A percentile compares a stretch with the other conserved stretches of the same genome.
Evolutionary conservation across 2,113 vertebrate genomes (phyloP).

Genomic region (Nasalis larvatus): DNA sequence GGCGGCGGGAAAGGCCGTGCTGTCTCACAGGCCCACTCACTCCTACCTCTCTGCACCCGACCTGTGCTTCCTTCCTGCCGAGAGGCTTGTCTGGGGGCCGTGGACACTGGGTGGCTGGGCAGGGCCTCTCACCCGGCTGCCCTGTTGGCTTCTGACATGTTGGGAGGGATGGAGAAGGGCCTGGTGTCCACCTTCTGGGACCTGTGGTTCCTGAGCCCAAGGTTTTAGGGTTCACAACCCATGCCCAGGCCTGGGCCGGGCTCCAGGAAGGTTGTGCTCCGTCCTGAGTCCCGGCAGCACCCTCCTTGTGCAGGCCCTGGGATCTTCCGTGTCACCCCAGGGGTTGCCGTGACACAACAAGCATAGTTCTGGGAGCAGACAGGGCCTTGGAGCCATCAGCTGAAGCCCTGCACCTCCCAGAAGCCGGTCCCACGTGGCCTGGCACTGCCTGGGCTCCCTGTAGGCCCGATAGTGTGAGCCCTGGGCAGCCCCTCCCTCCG

Average conservation of each 20-base stretch:
- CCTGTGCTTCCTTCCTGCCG: not conserved
- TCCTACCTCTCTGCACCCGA: too few relatives aligned
- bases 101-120: not conserved
- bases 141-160: not conserved
- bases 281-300: too few relatives aligned
- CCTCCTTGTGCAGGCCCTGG: not conserved
- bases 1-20: too few relatives aligned
- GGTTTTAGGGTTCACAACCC: not conserved
- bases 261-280: not conserved
- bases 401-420: not conserved
- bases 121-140: not conserved
- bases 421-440: not conserved
- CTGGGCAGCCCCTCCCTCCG: not conserved
- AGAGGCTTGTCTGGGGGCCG: not conserved
- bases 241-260: not conserved
- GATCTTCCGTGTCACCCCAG: accelerated
- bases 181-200: too few relatives aligned
- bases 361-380: not conserved
- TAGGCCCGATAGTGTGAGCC: not conserved
- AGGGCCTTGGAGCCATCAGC: too few relatives aligned
- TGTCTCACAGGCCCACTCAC: too few relatives aligned
- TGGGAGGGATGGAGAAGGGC: not conserved
- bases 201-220: not conserved
- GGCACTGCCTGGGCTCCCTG: not conserved
- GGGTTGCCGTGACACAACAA: not conserved